Base-by-base conservation (phyloP, 2,113 vertebrate species). In the Gobius niger region DNA sequence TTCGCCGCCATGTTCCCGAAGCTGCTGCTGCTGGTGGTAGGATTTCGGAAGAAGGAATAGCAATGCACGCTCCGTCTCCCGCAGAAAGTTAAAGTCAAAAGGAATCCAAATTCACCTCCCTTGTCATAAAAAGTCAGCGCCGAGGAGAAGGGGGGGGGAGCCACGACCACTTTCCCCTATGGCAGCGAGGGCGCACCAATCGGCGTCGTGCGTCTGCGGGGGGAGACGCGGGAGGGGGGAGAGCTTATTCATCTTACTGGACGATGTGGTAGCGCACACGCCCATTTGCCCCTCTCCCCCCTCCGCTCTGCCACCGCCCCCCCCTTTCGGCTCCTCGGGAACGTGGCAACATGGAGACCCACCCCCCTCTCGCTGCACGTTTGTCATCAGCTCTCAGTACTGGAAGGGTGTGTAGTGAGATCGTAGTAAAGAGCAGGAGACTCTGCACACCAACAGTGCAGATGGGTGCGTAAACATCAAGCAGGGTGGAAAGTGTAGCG, bases 341-440 rank as follows among this genome's bases (percentile, higher is more conserved):
- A 90, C 90, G 89, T 91, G 90, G 89, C 90, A 91, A 87, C 72
- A 90, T 90, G 87, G 89, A 78, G 57, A 15, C 34, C 57, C 24
- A 41, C 56, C 24, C 34, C 56, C 24, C 9, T 19, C 53, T 40
- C 24, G 2, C 6, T 57, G 19, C 54, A 8, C 24, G 54, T 54
- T 19, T 24, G 18, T 54, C 24, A 52, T 54, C 52, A 12, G 5
- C 24, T 2, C 24, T 24, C 24, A 34, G 24, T 34, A 34, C 5
- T 4, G 24, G 24, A 4, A 34, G 24, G 24, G 24, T 24, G 24
- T 24, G 24, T 24, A 24, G 24, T 2, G 5, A 34, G 24, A 34
- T 34, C 24, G 24, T 34, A 34, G 24, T 34, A 34, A 34, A 34
- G 3, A 24, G 24, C 3, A 24, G 3, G 1, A 24, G n/a, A n/a